Percentiles rank a stretch among this genome's conserved stretches.
These are phyloP conservation scores for Rhea pennata DNA, from an alignment of 2,113 vertebrate species.

Conservation along the genomic window DNA sequence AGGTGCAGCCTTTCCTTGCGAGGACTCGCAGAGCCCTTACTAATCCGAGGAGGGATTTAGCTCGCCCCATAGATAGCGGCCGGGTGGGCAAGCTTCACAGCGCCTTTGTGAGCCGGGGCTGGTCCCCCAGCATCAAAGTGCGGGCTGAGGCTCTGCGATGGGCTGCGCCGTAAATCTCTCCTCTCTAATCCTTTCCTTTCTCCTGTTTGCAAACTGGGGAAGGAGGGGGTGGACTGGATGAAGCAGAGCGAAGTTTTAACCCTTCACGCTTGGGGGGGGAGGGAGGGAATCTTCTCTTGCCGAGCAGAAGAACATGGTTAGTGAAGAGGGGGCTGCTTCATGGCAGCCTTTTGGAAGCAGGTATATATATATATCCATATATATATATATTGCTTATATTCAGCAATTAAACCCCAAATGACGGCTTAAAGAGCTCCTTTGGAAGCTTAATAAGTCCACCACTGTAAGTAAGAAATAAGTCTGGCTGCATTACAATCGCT, in stretches of 20 bases:
- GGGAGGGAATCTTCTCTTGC: background rate
- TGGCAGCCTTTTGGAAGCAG: background rate
- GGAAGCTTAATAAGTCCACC: background rate
- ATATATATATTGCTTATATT: background rate
- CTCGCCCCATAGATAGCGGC: background rate
- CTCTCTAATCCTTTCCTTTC: conserved; percentile 46
- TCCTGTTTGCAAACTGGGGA: background rate
- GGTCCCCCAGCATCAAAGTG: conserved; percentile 41
- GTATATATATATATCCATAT: background rate
- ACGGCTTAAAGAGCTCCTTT: background rate
- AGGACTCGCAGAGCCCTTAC: background rate
- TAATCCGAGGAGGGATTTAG: conserved; percentile 63
- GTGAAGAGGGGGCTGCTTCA: background rate
- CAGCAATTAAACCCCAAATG: background rate
- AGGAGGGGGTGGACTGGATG: background rate
- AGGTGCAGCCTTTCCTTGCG: conserved; percentile 9
- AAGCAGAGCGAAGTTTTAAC: conserved; percentile 16
- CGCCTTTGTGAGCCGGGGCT: conserved; percentile 12
- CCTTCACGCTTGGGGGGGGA: background rate
- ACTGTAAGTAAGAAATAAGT: conserved; percentile 9
- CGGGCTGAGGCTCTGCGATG: background rate
- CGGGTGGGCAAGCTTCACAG: conserved; percentile 28
- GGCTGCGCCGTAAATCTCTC: conserved; percentile 57
- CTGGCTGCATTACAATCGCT: conserved; percentile 9
- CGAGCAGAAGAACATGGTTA: background rate